Base-by-base conservation (phyloP, 2,797 vertebrate species). In the Parauchenoglanis punctatus region DNA sequence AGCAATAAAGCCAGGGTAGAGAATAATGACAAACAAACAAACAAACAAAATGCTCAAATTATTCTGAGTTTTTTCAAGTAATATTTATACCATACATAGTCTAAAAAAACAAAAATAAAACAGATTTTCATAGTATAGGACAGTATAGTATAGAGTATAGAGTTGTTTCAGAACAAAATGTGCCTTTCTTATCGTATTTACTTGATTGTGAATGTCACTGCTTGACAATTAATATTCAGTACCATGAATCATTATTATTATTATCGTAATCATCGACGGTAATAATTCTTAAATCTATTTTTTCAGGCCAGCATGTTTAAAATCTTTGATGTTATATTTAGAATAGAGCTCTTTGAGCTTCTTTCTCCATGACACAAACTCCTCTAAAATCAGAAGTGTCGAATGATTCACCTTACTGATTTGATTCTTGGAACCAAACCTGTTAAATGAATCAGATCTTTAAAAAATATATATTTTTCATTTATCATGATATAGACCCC, bases 311-410 rank as follows among this genome's bases (percentile, higher is more conserved):
- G 77, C 76, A 77, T 58, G 54, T 59, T 58, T 23, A 7, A 61
- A 59, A 40, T 23, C 20, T 44, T 25, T 81, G 56, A 61, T 2
- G 56, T 81, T 81, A 61, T 61, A 61, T 78, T 78, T 78, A 78
- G 73, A 52, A 28, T n/a, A 15, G 18, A 81, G 31, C n/a, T 18
- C 12, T 80, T 59, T 20, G 35, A 44, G 31, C 61, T 59, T 44
- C 31, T 44, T 15, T 25, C 77, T 44, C 31, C 18, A 0, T 12
- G 18, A 13, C 11, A 0, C 25, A 0, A 35, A 7, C 18, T 5
- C 31, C 35, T 20, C 5, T 40, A 25, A 61, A 61, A 59, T 18
- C 31, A 31, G 77, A 81, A 81, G 56, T 81, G 77, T 61, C 56
- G 56, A 23, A 25, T 13, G 77, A 59, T 13, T 61, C 56, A 44